A percentile compares a stretch with the other conserved stretches of the same genome.
These are phyloP conservation scores for Melikaiella ostensackeni DNA, from an alignment of 2,888 invertebrate genomes.

Conservation along the genomic window DNA sequence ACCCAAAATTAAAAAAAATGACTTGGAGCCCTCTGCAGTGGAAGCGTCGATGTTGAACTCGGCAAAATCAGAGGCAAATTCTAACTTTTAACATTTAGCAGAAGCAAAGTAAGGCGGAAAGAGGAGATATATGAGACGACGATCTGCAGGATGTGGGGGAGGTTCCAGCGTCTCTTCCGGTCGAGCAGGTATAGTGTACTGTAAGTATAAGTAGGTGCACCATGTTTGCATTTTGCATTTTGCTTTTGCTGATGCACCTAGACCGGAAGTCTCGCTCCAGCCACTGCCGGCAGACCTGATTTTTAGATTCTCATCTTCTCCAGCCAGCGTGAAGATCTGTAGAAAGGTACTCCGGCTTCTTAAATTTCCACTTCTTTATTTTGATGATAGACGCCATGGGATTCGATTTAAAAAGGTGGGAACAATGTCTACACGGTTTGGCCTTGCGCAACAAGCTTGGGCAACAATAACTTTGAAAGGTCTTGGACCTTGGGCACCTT, in stretches of 20 bases:
- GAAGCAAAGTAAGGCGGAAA: not conserved
- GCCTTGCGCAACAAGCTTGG: slow-evolving; percentile 2
- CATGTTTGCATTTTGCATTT: not conserved
- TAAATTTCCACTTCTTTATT: not conserved
- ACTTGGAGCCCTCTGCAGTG: no score
- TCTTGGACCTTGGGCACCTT: slow-evolving; percentile 24
- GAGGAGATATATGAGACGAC: slow-evolving; percentile 46
- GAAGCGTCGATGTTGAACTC: no score
- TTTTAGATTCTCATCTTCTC: slow-evolving; percentile 43
- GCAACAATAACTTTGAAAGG: slow-evolving; percentile 22
- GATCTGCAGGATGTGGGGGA: slow-evolving; percentile 53
- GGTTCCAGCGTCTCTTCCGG: slow-evolving; percentile 61
- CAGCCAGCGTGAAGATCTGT: slow-evolving; percentile 50
- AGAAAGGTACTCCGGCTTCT: not conserved
- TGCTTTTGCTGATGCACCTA: slow-evolving; percentile 48
- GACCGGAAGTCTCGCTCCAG: slow-evolving; percentile 59
- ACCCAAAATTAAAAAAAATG: no score
- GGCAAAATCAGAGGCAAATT: not conserved
- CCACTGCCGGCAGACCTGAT: slow-evolving; percentile 48
- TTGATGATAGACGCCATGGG: not conserved
- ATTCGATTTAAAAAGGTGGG: not conserved
- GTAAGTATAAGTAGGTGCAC: not conserved
- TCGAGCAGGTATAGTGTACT: slow-evolving; percentile 57
- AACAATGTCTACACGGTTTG: not conserved
- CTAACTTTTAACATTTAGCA: not conserved